phyloP scores from a whole-genome alignment of 2,113 vertebrate species.

The Lutjanus erythropterus region DNA sequence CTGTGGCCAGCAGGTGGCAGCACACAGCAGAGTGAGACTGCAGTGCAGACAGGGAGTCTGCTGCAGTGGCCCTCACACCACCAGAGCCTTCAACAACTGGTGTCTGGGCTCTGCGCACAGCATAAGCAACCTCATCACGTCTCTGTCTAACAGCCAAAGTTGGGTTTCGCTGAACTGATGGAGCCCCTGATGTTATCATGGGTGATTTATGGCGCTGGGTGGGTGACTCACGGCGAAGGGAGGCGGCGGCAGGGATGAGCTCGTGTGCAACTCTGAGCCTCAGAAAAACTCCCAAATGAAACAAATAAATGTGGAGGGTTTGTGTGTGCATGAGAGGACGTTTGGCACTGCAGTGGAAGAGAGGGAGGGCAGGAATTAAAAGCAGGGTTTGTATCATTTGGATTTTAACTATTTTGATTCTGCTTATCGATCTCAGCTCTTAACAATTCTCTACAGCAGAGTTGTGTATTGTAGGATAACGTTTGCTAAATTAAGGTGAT shows the following conservation, averaged over 20 bases:
- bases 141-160: conserved; percentile 61
- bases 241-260: conserved; percentile 8
- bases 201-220: conserved; percentile 39
- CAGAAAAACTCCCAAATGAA: conserved; percentile 17
- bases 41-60: conserved; percentile 63
- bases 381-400: too few species aligned
- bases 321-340: not conserved
- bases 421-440: too few species aligned
- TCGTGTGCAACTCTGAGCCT: not conserved
- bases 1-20: conserved; percentile 72
- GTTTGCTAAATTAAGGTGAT: too few species aligned
- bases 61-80: conserved; percentile 68
- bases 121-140: conserved; percentile 79
- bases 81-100: conserved; percentile 55
- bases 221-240: not conserved
- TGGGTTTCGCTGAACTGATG: conserved; percentile 57
- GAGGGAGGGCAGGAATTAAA: not conserved
- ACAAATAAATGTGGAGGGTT: conserved; percentile 41
- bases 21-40: conserved; percentile 53
- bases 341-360: conserved; percentile 7
- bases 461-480: too few species aligned
- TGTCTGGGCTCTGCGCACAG: conserved; percentile 56
- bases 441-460: too few species aligned
- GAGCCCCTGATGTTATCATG: conserved; percentile 54
- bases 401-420: too few species aligned